A percentile compares a stretch with the other conserved stretches of the same genome.
phyloP scores from a whole-genome alignment of 2,113 vertebrate genomes.

The Taxidea taxus region DNA sequence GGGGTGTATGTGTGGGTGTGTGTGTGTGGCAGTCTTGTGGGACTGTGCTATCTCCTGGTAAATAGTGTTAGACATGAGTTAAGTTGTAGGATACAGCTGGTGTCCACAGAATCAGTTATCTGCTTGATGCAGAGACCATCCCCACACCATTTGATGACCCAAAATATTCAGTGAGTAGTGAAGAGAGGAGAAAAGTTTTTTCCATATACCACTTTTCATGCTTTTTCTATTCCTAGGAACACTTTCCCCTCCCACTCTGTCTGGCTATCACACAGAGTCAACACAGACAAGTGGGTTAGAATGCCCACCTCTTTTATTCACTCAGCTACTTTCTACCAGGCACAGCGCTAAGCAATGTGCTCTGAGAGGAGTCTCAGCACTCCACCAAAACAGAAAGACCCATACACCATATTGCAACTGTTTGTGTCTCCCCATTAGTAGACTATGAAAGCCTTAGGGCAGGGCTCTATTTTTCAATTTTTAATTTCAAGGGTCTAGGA shows the following conservation, averaged over 20 bases:
- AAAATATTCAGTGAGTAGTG: neutral
- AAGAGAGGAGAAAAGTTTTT: neutral
- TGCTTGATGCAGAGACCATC: neutral
- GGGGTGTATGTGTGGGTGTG: neutral
- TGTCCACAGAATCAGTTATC: neutral
- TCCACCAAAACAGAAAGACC: neutral
- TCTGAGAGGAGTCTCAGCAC: neutral
- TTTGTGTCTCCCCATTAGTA: neutral
- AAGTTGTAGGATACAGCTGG: neutral
- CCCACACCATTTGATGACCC: neutral
- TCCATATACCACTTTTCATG: neutral
- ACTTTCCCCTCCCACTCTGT: neutral
- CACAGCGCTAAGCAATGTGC: neutral
- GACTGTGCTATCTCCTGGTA: neutral
- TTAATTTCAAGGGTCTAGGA: neutral
- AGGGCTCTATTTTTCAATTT: neutral
- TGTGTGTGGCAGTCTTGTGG: neutral
- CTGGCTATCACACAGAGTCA: neutral
- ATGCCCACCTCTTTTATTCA: neutral
- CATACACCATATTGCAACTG: neutral
- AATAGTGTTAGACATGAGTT: neutral
- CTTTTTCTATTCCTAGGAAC: neutral
- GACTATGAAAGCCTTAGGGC: neutral
- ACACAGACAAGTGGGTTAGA: neutral
- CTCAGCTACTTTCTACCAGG: neutral